phyloP scores from a whole-genome alignment of 2,888 invertebrate genomes.

The Apocheima hispidaria region DNA sequence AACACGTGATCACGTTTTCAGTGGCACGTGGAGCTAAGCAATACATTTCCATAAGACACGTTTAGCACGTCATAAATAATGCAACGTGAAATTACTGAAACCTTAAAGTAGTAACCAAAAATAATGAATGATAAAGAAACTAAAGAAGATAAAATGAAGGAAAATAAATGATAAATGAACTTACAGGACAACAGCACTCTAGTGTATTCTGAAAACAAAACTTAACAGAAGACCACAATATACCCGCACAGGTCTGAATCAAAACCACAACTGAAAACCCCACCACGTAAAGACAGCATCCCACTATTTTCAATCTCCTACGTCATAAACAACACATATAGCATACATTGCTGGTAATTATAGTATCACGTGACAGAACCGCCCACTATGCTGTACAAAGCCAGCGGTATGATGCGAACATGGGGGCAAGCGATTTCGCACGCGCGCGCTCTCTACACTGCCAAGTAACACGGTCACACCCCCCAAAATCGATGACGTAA shows the following conservation, averaged over 20 bases:
- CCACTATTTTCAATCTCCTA: background rate
- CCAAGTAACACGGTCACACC: constrained; percentile 62
- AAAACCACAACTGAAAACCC: constrained; percentile 10
- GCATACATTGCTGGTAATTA: constrained; percentile 26
- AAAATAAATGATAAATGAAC: background rate
- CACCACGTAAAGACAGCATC: background rate
- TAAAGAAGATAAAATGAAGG: background rate
- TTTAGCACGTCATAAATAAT: background rate
- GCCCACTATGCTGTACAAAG: constrained; percentile 31
- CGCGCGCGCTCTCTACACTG: constrained; percentile 51
- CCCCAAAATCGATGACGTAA: constrained; percentile 47
- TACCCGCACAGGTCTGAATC: constrained; percentile 7
- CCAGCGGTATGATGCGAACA: constrained; percentile 39
- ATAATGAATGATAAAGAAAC: background rate
- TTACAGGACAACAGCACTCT: background rate
- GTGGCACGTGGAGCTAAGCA: background rate
- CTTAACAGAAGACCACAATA: background rate
- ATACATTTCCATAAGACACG: constrained; percentile 4
- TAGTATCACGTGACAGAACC: constrained; percentile 44
- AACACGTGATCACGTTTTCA: constrained; percentile 7
- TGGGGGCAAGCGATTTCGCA: constrained; percentile 44
- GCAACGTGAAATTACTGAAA: background rate
- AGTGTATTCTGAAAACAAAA: background rate
- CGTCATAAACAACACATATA: constrained; percentile 11
- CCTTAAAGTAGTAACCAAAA: background rate